These are phyloP conservation scores for Tapirus terrestris DNA, from an alignment of 2,113 vertebrate genomes.

Conservation along the genomic window DNA sequence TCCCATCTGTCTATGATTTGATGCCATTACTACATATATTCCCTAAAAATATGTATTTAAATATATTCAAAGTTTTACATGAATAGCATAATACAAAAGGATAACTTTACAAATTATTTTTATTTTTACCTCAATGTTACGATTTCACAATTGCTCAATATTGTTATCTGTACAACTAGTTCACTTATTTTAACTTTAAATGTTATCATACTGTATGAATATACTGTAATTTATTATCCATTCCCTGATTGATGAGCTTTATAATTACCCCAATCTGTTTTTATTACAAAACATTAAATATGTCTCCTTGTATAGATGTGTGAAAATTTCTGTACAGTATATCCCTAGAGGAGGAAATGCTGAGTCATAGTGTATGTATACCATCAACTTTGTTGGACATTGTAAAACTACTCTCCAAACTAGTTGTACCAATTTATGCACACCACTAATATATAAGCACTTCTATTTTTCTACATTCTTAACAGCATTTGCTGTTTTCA, in stretches of 20 bases:
- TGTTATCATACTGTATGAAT: background rate
- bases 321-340: background rate
- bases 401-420: background rate
- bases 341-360: background rate
- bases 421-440: background rate
- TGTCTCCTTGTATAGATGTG: background rate
- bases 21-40: background rate
- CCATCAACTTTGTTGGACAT: background rate
- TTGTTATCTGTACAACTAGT: background rate
- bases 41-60: background rate
- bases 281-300: background rate
- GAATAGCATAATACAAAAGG: background rate
- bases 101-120: constrained; percentile 1
- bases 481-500: constrained; percentile 26
- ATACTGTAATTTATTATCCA: background rate
- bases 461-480: background rate
- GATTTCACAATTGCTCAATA: background rate
- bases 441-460: background rate
- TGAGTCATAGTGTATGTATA: background rate
- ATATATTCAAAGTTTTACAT: background rate
- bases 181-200: constrained; percentile 19
- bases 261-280: background rate
- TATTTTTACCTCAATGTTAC: constrained; percentile 9
- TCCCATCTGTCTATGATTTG: background rate
- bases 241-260: background rate